Evolutionary conservation across 2,113 vertebrate genomes (phyloP).

Genomic region (Eptesicus fuscus): DNA sequence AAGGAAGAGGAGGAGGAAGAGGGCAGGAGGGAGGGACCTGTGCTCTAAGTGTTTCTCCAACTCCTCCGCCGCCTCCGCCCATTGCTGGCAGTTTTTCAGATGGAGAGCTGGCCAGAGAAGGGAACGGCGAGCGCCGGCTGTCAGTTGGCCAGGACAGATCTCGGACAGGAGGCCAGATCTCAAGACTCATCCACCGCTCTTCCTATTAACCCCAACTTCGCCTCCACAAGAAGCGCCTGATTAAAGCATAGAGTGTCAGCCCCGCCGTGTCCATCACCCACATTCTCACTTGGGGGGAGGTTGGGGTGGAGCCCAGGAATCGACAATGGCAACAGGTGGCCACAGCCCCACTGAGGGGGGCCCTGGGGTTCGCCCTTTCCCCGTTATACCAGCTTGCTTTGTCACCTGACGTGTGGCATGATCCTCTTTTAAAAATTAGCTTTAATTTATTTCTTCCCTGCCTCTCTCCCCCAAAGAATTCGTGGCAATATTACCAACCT

Average conservation of each 20-base stretch:
- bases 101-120: accelerated
- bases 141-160: not conserved
- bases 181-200: not conserved
- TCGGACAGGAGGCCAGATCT: not conserved
- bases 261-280: too few species aligned
- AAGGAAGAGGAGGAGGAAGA: not conserved
- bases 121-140: accelerated
- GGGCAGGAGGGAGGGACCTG: accelerated
- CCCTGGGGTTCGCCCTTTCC: not conserved
- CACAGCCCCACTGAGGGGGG: accelerated
- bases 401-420: not conserved
- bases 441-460: not conserved
- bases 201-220: not conserved
- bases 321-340: not conserved
- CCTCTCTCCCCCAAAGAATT: conserved; percentile 5
- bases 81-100: not conserved
- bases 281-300: not conserved
- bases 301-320: not conserved
- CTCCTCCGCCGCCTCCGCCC: not conserved
- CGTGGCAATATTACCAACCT: not conserved
- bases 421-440: conserved; percentile 48
- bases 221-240: not conserved
- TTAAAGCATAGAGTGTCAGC: too few species aligned
- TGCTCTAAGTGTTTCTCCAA: accelerated
- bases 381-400: not conserved